phyloP scores from a whole-genome alignment of 2,888 invertebrate species.

The Megalurothrips usitatus region DNA sequence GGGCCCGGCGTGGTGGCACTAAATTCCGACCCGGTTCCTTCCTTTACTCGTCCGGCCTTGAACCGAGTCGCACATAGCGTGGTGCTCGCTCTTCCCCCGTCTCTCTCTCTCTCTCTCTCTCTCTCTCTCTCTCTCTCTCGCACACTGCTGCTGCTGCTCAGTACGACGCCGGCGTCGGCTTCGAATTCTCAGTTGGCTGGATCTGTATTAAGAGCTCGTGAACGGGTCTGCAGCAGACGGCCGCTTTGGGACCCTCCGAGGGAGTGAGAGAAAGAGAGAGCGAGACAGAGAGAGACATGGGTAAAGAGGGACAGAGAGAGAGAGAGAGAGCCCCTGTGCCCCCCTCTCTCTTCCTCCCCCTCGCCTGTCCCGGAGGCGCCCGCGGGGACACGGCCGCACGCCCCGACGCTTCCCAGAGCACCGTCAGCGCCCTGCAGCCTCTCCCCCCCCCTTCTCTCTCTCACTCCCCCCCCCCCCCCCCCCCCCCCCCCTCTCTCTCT shows the following conservation, averaged over 20 bases:
- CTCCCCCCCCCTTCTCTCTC: neutral
- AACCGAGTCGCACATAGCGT: neutral
- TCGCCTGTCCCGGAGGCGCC: neutral
- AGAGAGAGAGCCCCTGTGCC: neutral
- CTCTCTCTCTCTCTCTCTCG: neutral
- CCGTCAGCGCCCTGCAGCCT: neutral
- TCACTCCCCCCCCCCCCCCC: neutral
- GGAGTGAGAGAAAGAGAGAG: too few species aligned
- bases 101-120: neutral
- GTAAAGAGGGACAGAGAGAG: too few species aligned
- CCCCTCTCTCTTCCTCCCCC: neutral
- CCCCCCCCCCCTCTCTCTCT: neutral
- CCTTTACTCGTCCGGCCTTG: neutral
- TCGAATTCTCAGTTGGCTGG: conserved; percentile 22
- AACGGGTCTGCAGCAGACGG: conserved; percentile 25
- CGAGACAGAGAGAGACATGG: too few species aligned
- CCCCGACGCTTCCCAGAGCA: conserved; percentile 20
- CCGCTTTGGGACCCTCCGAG: neutral
- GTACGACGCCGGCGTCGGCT: neutral
- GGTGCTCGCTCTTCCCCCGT: neutral
- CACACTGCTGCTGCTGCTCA: neutral
- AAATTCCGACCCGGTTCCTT: neutral
- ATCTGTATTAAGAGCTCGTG: conserved; percentile 26
- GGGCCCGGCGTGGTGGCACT: neutral
- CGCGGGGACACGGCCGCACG: conserved; percentile 16